These are phyloP conservation scores for Autographa gamma DNA, from an alignment of 2,888 invertebrate genomes.

Conservation along the genomic window DNA sequence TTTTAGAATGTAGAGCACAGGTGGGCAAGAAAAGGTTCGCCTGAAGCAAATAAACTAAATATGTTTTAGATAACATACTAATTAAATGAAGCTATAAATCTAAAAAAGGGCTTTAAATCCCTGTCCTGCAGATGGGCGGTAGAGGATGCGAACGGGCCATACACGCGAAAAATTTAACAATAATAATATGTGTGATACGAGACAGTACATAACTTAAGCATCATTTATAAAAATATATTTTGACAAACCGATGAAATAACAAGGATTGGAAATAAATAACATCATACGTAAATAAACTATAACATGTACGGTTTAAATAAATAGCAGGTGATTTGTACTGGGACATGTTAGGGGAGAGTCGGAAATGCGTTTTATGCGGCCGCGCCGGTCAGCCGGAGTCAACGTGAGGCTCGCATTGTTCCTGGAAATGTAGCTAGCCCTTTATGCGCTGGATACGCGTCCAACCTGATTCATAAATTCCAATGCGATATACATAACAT, in stretches of 20 bases:
- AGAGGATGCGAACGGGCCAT: no score
- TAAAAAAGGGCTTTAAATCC: no score
- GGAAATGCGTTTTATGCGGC: constrained; percentile 38
- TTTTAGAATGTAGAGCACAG: constrained; percentile 1
- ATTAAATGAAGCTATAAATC: not conserved
- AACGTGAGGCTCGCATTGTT: constrained; percentile 55
- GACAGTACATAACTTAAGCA: no score
- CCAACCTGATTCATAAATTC: constrained; percentile 22
- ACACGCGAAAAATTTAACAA: no score
- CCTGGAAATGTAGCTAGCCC: constrained; percentile 59
- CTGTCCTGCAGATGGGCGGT: no score
- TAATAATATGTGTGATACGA: not conserved
- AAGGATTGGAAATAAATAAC: not conserved
- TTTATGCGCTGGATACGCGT: constrained; percentile 36
- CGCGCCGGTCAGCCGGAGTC: constrained; percentile 24
- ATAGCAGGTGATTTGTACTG: constrained; percentile 42
- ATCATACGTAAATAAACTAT: not conserved
- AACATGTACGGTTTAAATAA: constrained; percentile 22
- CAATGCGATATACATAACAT: constrained; percentile 6
- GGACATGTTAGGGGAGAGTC: constrained; percentile 43
- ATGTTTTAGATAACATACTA: not conserved
- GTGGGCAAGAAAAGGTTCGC: not conserved
- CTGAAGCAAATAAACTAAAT: not conserved
- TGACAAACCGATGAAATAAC: not conserved
- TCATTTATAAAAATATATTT: not conserved